Base-by-base conservation (phyloP, 64 coral and sea anemone species). In the Montipora efflorescens region DNA sequence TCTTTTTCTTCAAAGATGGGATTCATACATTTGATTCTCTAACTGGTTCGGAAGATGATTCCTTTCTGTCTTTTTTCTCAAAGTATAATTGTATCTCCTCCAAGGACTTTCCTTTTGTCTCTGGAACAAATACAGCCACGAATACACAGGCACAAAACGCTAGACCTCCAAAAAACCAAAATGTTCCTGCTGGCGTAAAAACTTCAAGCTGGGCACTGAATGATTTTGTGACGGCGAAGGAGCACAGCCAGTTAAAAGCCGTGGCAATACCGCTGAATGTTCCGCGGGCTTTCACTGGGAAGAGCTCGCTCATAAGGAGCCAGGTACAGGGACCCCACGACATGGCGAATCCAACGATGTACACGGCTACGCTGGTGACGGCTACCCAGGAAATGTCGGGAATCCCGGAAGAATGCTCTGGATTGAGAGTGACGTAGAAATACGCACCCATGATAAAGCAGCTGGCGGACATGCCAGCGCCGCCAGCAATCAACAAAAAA, bases 281-380 rank as follows among this genome's bases (percentile, higher is more conserved):
- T 16, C 98, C 98, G 20, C 95, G 84, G 53, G 90, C 95, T 18
- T 81, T 79, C 4, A 96, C 84, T 19, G 98, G 98, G 68, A 99
- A 99, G 49, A 99, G 84, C 92, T 99, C 98, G 15, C 95, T 96
- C 98, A 99, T 99, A n/a, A 96, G 89, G 7, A 99, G 79, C 98
- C 98, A 99, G 1, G 98, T 95, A 57, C 92, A 94, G 50, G 98
- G 95, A 0, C 98, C 98, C 95, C 95, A 99, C 4, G 95, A 92
- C 36, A 94, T 71, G 0, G 89, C 88, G 92, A 99, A 99, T 4
- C 87, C 98, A 5, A 92, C 89, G 25, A 99, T 99, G 15, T 94
- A 99, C 18, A 99, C 80, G 2, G 89, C 82, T 4, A 99, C 59
- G n/a, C 89, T 90, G 18, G 95, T 90, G 10, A 99, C 90, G 0